Evolutionary conservation across 2,797 vertebrate species (phyloP).

Genomic region (Apogon talboti): DNA sequence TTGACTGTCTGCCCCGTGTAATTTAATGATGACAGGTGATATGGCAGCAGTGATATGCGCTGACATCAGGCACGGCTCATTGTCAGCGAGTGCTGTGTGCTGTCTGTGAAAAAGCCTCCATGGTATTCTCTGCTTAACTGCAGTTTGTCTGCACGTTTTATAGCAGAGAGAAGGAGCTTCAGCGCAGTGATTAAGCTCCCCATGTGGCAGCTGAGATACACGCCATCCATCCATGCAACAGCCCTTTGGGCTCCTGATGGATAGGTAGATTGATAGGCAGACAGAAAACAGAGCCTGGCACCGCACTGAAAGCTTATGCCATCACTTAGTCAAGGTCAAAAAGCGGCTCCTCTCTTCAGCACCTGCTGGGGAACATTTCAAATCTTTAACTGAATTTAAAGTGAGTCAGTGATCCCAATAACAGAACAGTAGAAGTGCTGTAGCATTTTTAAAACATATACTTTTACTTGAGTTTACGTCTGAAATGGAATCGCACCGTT

Average conservation of each 20-base stretch:
- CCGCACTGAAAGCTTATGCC: slow-evolving; percentile 37
- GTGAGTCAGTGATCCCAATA: not conserved
- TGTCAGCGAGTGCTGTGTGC: slow-evolving; percentile 35
- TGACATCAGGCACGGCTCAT: slow-evolving; percentile 61
- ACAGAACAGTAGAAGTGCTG: not conserved
- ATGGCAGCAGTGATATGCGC: slow-evolving; percentile 53
- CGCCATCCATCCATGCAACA: slow-evolving; percentile 59
- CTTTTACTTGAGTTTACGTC: slow-evolving; percentile 14
- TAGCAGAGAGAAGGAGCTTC: slow-evolving; percentile 25
- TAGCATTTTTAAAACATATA: not conserved
- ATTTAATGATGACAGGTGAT: slow-evolving; percentile 81
- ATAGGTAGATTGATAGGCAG: slow-evolving; percentile 56
- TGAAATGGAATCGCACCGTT: slow-evolving; percentile 34
- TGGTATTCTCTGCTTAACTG: slow-evolving; percentile 55
- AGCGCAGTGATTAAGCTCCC: slow-evolving; percentile 61
- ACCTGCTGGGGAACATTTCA: not conserved
- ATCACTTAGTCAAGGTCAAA: slow-evolving; percentile 51
- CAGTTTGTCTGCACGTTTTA: slow-evolving; percentile 57
- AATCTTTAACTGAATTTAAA: slow-evolving; percentile 2
- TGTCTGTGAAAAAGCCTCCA: slow-evolving; percentile 46
- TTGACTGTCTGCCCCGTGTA: slow-evolving; percentile 57
- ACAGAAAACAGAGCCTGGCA: slow-evolving; percentile 47
- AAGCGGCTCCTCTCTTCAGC: slow-evolving; percentile 16
- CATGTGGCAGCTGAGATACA: slow-evolving; percentile 60
- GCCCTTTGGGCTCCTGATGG: slow-evolving; percentile 51